phyloP scores from a whole-genome alignment of 1,140 invertebrate species.

The Protaetia brevitarsis region DNA sequence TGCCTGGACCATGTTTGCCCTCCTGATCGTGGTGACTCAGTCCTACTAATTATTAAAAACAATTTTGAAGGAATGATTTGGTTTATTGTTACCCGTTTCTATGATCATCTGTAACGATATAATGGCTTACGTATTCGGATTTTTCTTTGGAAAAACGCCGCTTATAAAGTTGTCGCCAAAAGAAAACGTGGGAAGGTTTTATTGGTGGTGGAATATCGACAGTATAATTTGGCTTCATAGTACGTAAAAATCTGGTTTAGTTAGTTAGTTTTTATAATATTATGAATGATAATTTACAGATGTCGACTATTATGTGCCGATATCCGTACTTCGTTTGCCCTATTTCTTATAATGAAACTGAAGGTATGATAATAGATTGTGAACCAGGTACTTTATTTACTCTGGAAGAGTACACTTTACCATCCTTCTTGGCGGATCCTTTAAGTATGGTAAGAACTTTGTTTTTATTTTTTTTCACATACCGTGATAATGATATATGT shows the following conservation, averaged over 20 bases:
- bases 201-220: conserved; percentile 88
- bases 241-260: conserved; percentile 54
- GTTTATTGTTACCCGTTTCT: conserved; percentile 87
- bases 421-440: conserved; percentile 50
- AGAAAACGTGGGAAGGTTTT: conserved; percentile 91
- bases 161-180: conserved; percentile 89
- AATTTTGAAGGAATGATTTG: conserved; percentile 76
- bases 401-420: conserved; percentile 78
- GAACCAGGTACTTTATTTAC: conserved; percentile 86
- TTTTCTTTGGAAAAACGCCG: conserved; percentile 90
- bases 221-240: conserved; percentile 74
- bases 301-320: conserved; percentile 76
- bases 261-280: not conserved
- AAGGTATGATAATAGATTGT: conserved; percentile 88
- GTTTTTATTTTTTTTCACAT: conserved; percentile 18
- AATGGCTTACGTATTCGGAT: conserved; percentile 93
- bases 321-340: conserved; percentile 86
- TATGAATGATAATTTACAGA: conserved; percentile 53
- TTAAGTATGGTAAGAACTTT: conserved; percentile 49
- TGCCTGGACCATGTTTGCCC: conserved; percentile 89
- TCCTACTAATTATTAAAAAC: conserved; percentile 91
- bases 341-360: conserved; percentile 72
- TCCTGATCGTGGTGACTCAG: conserved; percentile 86
- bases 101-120: conserved; percentile 96
- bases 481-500: too few relatives aligned